Evolutionary conservation across 2,888 invertebrate species (phyloP).

Genomic region (Caenorhabditis sp.): DNA sequence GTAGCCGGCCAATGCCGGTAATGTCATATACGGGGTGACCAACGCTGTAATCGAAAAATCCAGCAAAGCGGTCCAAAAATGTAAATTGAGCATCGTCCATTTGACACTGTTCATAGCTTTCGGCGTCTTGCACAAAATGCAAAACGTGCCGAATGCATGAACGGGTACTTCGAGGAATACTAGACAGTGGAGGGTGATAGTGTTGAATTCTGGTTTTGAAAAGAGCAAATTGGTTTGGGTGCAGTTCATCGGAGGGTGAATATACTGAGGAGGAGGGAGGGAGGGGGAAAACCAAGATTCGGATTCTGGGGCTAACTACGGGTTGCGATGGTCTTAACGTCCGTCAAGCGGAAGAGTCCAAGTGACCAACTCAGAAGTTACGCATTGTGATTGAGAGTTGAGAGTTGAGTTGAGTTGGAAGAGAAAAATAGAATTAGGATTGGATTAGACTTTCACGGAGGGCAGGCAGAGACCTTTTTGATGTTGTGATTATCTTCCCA

Average conservation of each 20-base stretch:
- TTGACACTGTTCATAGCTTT: constrained; percentile 29
- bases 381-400: too few relatives aligned
- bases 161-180: constrained; percentile 8
- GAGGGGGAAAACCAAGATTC: neutral
- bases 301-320: too few relatives aligned
- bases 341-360: too few relatives aligned
- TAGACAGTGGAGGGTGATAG: constrained; percentile 9
- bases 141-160: constrained; percentile 28
- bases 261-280: neutral
- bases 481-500: too few relatives aligned
- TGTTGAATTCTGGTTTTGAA: constrained; percentile 6
- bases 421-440: too few relatives aligned
- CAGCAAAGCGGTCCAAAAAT: constrained; percentile 17
- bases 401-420: too few relatives aligned
- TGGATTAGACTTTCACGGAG: too few relatives aligned
- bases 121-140: constrained; percentile 32
- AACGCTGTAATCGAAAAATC: constrained; percentile 12
- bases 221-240: neutral
- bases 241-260: neutral
- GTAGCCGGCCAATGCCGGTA: constrained; percentile 14
- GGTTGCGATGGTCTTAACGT: too few relatives aligned
- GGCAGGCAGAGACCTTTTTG: too few relatives aligned
- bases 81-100: constrained; percentile 31
- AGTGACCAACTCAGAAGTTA: too few relatives aligned
- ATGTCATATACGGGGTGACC: constrained; percentile 4